phyloP scores from a whole-genome alignment of 2,797 vertebrate species.

The Xenops minutus region DNA sequence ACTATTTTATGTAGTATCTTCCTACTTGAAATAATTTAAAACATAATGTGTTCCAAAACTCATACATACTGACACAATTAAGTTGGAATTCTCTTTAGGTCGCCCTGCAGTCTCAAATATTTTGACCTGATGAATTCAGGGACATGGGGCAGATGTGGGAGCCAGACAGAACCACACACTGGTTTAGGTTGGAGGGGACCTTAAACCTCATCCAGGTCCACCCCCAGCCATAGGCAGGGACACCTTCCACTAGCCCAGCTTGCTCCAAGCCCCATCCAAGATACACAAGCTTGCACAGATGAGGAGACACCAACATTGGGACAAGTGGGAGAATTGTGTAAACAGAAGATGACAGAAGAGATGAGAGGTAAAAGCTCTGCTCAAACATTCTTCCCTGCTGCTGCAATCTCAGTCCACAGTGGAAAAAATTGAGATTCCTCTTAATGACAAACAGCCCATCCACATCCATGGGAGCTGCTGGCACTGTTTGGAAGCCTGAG shows the following conservation, averaged over 20 bases:
- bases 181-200: background rate
- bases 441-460: background rate
- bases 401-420: background rate
- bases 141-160: accelerated
- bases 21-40: background rate
- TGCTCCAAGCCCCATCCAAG: background rate
- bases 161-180: background rate
- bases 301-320: background rate
- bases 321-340: no score
- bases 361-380: background rate
- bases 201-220: background rate
- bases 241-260: background rate
- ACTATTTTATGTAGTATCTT: background rate
- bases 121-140: background rate
- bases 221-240: background rate
- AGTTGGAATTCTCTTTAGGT: accelerated
- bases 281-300: background rate
- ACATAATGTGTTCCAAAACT: accelerated
- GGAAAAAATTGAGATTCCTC: background rate
- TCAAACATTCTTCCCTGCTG: background rate
- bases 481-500: accelerated
- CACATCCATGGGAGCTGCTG: accelerated
- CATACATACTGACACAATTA: accelerated
- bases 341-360: background rate
- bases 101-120: background rate